Percentiles rank a stretch among this genome's conserved stretches.
These are phyloP conservation scores for Caenorhabditis latens DNA, from an alignment of 1,140 invertebrate species.

Conservation along the genomic window DNA sequence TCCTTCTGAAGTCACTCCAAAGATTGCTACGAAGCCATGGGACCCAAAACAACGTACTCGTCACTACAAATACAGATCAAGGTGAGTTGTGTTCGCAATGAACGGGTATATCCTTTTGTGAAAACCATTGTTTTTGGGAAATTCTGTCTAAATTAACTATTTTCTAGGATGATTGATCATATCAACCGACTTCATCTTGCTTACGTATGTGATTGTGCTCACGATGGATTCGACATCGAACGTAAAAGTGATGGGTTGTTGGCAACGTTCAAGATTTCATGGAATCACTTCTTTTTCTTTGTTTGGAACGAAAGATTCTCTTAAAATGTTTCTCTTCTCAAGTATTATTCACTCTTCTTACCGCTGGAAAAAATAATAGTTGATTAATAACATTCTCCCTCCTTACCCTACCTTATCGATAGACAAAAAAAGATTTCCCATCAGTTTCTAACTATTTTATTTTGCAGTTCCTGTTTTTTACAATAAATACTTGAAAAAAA, in stretches of 20 bases:
- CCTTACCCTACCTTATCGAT: no score
- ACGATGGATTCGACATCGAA: neutral
- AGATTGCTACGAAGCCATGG: neutral
- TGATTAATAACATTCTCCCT: no score
- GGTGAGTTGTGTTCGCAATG: no score
- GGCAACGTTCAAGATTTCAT: neutral
- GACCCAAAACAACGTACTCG: neutral
- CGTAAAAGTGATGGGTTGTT: neutral
- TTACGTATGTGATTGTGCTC: neutral
- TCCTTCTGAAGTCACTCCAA: neutral
- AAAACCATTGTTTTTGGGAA: no score
- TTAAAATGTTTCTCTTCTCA: neutral
- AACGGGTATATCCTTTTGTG: no score
- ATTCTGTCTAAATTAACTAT: no score
- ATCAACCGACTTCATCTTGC: neutral
- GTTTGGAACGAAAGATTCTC: conserved; percentile 2
- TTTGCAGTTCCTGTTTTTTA: no score
- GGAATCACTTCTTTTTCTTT: neutral
- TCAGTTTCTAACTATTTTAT: no score
- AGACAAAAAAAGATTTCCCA: no score
- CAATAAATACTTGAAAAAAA: no score
- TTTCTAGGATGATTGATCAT: neutral
- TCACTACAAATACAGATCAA: neutral
- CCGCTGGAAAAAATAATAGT: no score
- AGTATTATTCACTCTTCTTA: neutral